Evolutionary conservation across 1,140 invertebrate species (phyloP).

Genomic region (Panagrolaimus sp.): DNA sequence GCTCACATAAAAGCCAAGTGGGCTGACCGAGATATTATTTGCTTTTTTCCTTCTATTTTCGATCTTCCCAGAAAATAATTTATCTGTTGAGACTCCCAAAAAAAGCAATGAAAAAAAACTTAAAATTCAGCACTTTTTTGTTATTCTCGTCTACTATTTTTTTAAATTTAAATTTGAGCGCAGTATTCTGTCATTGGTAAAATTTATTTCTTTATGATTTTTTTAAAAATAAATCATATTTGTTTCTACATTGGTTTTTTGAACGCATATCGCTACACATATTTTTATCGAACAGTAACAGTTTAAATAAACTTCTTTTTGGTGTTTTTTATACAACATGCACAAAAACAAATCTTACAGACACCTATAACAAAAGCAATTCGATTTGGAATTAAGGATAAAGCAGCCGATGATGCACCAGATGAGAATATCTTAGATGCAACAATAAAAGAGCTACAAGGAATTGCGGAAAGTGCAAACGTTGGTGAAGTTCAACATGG

Average conservation of each 20-base stretch:
- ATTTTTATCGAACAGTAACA: too few species aligned
- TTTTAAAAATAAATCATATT: not conserved
- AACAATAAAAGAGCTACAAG: slow-evolving; percentile 5
- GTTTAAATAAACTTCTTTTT: not conserved
- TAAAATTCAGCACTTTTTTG: too few species aligned
- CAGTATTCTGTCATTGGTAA: too few species aligned
- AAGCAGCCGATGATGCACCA: not conserved
- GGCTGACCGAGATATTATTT: too few species aligned
- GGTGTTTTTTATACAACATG: not conserved
- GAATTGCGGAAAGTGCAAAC: not conserved
- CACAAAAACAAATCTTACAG: not conserved
- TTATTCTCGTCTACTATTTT: too few species aligned
- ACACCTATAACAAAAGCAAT: slow-evolving; percentile 9
- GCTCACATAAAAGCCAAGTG: too few species aligned
- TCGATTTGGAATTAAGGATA: not conserved
- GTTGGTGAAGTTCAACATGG: too few species aligned
- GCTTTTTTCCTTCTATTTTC: too few species aligned
- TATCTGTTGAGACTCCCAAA: too few species aligned
- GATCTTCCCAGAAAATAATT: too few species aligned
- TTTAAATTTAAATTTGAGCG: too few species aligned
- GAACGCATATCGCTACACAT: not conserved
- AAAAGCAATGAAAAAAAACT: too few species aligned
- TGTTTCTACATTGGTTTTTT: not conserved
- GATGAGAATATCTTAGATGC: slow-evolving; percentile 10
- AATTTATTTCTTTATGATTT: not conserved